Conservation (phyloP, 2,113 vertebrate genomes). For the Oncorhynchus clarkii region DNA sequence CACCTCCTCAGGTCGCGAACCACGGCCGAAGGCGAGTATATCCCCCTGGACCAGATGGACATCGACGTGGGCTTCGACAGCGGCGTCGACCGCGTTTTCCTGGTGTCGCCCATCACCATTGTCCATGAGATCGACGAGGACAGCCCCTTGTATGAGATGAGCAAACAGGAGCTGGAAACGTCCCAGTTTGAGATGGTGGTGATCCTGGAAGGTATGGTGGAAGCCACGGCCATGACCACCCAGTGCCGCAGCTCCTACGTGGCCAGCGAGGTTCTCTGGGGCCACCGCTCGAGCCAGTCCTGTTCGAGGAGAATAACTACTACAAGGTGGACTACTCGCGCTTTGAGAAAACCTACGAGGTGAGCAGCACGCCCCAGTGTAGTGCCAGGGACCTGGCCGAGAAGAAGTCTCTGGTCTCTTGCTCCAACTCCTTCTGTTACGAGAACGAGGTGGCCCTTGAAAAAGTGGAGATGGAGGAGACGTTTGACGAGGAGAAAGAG, state of each 20-base stretch:
- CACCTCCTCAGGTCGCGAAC: conserved; percentile 95
- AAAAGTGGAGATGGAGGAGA: conserved; percentile 88
- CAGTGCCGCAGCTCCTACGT: conserved; percentile 97
- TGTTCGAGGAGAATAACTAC: conserved; percentile 94
- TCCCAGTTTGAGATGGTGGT: conserved; percentile 96
- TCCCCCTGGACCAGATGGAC: conserved; percentile 92
- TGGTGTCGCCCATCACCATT: conserved; percentile 93
- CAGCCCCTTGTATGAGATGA: conserved; percentile 91
- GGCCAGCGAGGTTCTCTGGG: conserved; percentile 93
- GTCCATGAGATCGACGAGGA: conserved; percentile 95
- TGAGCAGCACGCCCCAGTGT: conserved; percentile 90
- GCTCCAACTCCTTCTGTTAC: conserved; percentile 94
- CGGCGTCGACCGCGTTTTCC: conserved; percentile 92
- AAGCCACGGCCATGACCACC: conserved; percentile 96
- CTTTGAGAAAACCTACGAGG: conserved; percentile 94
- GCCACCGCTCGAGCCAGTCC: conserved; percentile 92
- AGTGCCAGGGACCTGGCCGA: conserved; percentile 92
- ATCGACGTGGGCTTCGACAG: conserved; percentile 95
- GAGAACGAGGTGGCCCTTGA: conserved; percentile 97
- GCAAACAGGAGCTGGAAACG: conserved; percentile 88
- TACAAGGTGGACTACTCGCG: conserved; percentile 96
- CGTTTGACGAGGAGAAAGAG: conserved; percentile 61
- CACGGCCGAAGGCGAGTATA: conserved; percentile 92
- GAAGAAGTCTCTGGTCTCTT: conserved; percentile 83
- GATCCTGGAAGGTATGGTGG: conserved; percentile 96